These are phyloP conservation scores for Eptesicus fuscus DNA, from an alignment of 2,113 vertebrate genomes.

Conservation along the genomic window DNA sequence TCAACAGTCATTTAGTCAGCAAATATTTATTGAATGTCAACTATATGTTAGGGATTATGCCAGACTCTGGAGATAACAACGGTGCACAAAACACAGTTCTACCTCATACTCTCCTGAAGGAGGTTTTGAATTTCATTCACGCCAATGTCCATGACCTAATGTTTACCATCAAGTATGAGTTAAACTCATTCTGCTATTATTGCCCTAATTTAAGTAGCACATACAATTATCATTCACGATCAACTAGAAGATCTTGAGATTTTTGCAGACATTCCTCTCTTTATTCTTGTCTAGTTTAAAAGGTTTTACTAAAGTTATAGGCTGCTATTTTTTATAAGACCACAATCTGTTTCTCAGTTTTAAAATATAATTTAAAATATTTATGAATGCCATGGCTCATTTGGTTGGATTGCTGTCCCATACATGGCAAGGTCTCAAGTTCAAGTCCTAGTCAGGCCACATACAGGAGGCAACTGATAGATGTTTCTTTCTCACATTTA, in stretches of 20 bases:
- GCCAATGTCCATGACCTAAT: background rate
- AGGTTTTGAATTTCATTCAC: background rate
- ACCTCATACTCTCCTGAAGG: background rate
- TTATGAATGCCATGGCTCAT: background rate
- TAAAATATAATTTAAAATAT: background rate
- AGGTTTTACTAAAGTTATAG: background rate
- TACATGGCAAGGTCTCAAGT: background rate
- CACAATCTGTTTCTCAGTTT: background rate
- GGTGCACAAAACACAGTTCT: background rate
- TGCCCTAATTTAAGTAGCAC: background rate
- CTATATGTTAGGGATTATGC: background rate
- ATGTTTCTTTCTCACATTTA: background rate
- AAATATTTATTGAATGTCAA: background rate
- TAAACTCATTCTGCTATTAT: background rate
- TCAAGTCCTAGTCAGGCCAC: background rate
- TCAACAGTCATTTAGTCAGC: background rate
- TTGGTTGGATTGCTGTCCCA: background rate
- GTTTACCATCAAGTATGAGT: background rate
- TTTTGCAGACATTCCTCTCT: background rate
- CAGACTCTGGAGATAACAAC: background rate
- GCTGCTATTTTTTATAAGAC: background rate
- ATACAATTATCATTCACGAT: background rate
- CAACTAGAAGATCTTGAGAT: background rate
- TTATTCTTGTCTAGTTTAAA: background rate
- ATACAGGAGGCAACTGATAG: background rate